Evolutionary conservation across 2,797 vertebrate species (phyloP).

Genomic region (Chloroceryle amazona): DNA sequence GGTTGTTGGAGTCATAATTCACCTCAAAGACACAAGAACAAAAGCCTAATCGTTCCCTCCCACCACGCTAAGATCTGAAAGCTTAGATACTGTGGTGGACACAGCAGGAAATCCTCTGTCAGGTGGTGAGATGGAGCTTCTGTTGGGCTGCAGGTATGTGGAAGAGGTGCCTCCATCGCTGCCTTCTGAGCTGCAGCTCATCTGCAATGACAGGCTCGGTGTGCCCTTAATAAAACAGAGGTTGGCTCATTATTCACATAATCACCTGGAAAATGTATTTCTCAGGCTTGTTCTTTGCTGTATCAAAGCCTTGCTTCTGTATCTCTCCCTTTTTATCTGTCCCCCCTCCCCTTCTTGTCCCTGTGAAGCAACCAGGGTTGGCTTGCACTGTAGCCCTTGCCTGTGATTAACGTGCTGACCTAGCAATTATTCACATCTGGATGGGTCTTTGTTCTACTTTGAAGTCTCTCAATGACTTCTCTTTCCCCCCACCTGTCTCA

Average conservation of each 20-base stretch:
- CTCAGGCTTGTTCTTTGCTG: constrained; percentile 6
- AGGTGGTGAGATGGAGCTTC: background rate
- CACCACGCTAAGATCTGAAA: background rate
- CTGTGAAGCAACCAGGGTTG: constrained; percentile 24
- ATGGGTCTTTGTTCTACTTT: constrained; percentile 70
- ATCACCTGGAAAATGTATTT: constrained; percentile 59
- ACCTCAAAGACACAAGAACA: constrained; percentile 2
- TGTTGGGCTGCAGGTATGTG: background rate
- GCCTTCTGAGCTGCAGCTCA: background rate
- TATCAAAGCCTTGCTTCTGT: constrained; percentile 61
- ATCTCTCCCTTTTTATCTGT: background rate
- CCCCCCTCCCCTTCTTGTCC: background rate
- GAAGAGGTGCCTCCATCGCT: background rate
- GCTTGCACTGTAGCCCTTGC: constrained; percentile 3
- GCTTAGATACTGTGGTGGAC: background rate
- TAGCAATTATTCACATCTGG: constrained; percentile 81
- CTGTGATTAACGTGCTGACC: constrained; percentile 79
- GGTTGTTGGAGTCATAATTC: background rate
- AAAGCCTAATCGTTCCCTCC: background rate
- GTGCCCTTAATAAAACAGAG: constrained; percentile 54
- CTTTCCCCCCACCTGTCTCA: constrained; percentile 58
- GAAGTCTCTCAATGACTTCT: constrained; percentile 75
- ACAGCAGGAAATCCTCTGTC: background rate
- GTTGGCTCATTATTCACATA: constrained; percentile 51
- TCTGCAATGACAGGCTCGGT: constrained; percentile 3